These are phyloP conservation scores for Harpegnathos saltator DNA, from an alignment of 1,140 invertebrate genomes.

Conservation along the genomic window DNA sequence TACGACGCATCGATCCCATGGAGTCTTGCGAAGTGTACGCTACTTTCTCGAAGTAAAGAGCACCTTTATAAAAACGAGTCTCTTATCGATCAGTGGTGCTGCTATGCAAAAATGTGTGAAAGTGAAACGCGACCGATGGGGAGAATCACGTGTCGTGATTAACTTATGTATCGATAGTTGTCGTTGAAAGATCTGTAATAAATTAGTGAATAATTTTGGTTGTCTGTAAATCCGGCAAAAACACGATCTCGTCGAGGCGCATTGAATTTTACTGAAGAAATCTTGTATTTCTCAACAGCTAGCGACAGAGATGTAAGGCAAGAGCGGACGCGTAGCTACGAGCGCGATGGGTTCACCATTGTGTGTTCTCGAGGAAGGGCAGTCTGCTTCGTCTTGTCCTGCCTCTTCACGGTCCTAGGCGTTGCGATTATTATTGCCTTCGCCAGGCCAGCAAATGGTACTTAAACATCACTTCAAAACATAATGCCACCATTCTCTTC, in stretches of 20 bases:
- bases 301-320: constrained; percentile 84
- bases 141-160: not conserved
- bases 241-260: not conserved
- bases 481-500: not conserved
- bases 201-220: not conserved
- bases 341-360: constrained; percentile 90
- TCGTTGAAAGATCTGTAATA: not conserved
- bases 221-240: not conserved
- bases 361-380: constrained; percentile 95
- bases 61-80: too few relatives aligned
- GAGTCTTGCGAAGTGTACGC: too few relatives aligned
- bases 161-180: constrained; percentile 1
- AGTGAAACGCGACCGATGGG: not conserved
- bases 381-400: constrained; percentile 90
- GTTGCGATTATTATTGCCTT: constrained; percentile 95
- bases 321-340: constrained; percentile 91
- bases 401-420: constrained; percentile 92
- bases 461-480: not conserved
- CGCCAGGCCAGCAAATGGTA: constrained; percentile 92
- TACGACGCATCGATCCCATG: too few relatives aligned
- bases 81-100: not conserved
- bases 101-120: not conserved
- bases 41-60: too few relatives aligned
- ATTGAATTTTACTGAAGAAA: constrained; percentile 30
- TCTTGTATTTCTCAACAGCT: constrained; percentile 88